Evolutionary conservation across 2,888 invertebrate species (phyloP).

Genomic region (Sphaeridia pumilis): DNA sequence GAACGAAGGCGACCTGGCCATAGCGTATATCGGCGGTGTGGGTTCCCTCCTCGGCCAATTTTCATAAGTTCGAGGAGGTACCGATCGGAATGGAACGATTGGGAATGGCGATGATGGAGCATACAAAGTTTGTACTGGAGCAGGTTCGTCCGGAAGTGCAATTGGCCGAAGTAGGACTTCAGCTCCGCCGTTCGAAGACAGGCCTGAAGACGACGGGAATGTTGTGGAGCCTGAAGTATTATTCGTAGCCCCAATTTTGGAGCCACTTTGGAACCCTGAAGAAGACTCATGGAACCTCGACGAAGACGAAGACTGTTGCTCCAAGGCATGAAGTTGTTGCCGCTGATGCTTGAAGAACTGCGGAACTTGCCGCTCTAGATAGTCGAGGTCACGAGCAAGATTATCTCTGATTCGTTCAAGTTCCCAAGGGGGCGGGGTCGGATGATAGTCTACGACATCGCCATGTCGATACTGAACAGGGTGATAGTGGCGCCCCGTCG

Average conservation of each 20-base stretch:
- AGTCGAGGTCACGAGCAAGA: constrained; percentile 35
- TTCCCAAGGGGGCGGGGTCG: constrained; percentile 36
- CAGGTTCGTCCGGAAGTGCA: constrained; percentile 30
- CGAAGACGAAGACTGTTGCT: constrained; percentile 26
- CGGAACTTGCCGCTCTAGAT: constrained; percentile 36
- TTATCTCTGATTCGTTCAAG: constrained; percentile 35
- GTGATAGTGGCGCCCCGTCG: constrained; percentile 36
- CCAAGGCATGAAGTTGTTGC: constrained; percentile 15
- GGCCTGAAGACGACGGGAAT: constrained; percentile 27
- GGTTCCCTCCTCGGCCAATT: constrained; percentile 40
- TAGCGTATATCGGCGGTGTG: constrained; percentile 47
- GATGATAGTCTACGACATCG: constrained; percentile 32
- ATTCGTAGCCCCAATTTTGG: too few species aligned
- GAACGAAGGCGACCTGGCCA: constrained; percentile 39
- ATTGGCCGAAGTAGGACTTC: constrained; percentile 35
- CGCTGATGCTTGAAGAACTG: constrained; percentile 25
- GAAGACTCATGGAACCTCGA: constrained; percentile 32
- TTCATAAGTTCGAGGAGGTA: constrained; percentile 20
- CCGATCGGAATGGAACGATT: constrained; percentile 4
- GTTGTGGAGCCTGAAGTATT: constrained; percentile 19
- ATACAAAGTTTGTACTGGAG: constrained; percentile 16
- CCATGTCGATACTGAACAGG: constrained; percentile 17
- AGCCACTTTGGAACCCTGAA: constrained; percentile 36
- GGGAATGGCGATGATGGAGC: constrained; percentile 12
- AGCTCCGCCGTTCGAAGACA: constrained; percentile 29